These are phyloP conservation scores for Drosophila sproati DNA, from an alignment of 1,140 invertebrate species.

Conservation along the genomic window DNA sequence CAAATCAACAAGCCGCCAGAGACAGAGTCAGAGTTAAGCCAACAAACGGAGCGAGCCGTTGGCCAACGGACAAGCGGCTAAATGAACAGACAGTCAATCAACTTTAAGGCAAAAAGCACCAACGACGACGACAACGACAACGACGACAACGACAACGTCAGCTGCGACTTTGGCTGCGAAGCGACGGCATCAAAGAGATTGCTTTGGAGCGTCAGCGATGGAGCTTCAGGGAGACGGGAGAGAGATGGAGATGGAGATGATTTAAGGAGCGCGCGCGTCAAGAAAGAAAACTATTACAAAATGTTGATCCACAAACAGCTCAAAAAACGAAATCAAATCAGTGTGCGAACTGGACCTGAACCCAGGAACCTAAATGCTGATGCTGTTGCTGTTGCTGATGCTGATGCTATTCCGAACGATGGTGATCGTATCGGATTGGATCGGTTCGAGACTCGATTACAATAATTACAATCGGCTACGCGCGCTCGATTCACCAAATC, in stretches of 20 bases:
- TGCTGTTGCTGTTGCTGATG: slow-evolving; percentile 22
- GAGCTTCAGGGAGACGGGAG: too few relatives aligned
- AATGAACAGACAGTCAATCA: slow-evolving; percentile 83
- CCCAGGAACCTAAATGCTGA: slow-evolving; percentile 36
- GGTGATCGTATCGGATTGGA: slow-evolving; percentile 79
- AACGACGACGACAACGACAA: slow-evolving; percentile 30
- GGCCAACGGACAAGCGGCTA: slow-evolving; percentile 68
- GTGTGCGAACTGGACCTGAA: slow-evolving; percentile 62
- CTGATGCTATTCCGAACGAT: slow-evolving; percentile 6
- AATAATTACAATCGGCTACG: slow-evolving; percentile 84
- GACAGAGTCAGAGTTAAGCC: slow-evolving; percentile 45
- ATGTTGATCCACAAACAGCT: neutral
- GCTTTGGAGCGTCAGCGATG: neutral
- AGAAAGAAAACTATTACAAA: neutral
- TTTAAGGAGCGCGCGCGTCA: slow-evolving; percentile 73
- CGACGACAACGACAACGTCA: slow-evolving; percentile 4
- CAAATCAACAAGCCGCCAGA: slow-evolving; percentile 50
- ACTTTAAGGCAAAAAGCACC: slow-evolving; percentile 75
- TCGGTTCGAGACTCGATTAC: slow-evolving; percentile 83
- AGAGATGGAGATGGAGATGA: slow-evolving; percentile 43
- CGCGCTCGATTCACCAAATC: slow-evolving; percentile 75
- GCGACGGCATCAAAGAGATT: slow-evolving; percentile 65
- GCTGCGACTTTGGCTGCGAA: slow-evolving; percentile 20
- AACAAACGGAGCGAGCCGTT: slow-evolving; percentile 69
- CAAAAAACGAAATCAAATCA: slow-evolving; percentile 76